Base-by-base conservation (phyloP, 2,888 invertebrate genomes). In the Stictocephala bisonia region DNA sequence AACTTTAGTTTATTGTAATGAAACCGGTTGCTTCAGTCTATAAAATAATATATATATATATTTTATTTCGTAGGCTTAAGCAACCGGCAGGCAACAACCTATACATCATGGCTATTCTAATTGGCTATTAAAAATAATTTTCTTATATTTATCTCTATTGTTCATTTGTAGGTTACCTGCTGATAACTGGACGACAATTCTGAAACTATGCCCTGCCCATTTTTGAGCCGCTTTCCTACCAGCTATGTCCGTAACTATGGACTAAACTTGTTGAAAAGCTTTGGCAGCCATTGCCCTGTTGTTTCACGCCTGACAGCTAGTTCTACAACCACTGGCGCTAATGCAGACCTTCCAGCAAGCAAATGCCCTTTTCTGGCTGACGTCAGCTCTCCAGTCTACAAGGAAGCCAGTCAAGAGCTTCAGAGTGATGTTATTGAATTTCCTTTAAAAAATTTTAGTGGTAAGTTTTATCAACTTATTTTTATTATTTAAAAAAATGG, bases 191-290 rank as follows among this genome's bases (percentile, higher is more conserved):
- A n/a, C n/a, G n/a, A n/a, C n/a, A n/a, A n/a, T n/a, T n/a, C n/a
- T n/a, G n/a, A n/a, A n/a, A n/a, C n/a, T n/a, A 95, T 95, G 94
- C 92, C 94, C 83, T 96, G 95, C 84, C 95, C 95, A 77, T 95
- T 96, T 85, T 85, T 95, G 81, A 92, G 91, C 80, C 90, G 92
- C 78, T 86, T 95, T 76, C 93, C 92, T 81, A 87, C 91, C 78
- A 89, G 90, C 81, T 95, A 92, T 85, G 88, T 95, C 77, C 90
- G 93, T 78, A 94, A 93, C 84, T 94, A 96, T 86, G 92, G 92
- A 56, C 86, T 90, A 48, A 87, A 87, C 70, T 85, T 96, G 79
- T 84, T 94, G 81, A 93, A 93, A 84, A 91, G 89, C 79, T 95
- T 94, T 83, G 92, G 92, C 31, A 90, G 89, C 80, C 91, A 91